Percentiles rank a stretch among this genome's conserved stretches.
These are phyloP conservation scores for Cremastinae sp. DNA, from an alignment of 2,888 invertebrate genomes.

Conservation along the genomic window DNA sequence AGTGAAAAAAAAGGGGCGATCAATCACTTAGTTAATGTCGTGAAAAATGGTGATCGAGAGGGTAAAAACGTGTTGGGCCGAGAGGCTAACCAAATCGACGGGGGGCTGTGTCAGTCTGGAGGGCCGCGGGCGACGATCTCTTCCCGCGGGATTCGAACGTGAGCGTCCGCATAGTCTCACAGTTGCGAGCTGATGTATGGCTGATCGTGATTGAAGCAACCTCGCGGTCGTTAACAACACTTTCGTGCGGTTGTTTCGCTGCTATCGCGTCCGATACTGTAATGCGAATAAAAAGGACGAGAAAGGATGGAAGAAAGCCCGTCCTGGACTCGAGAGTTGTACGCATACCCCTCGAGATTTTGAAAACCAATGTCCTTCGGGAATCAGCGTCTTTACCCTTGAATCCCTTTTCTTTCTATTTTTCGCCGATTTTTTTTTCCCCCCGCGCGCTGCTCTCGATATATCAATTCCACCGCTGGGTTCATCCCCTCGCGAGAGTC, in stretches of 20 bases:
- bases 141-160: constrained; percentile 50
- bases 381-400: constrained; percentile 49
- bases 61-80: constrained; percentile 11
- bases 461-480: constrained; percentile 70
- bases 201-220: constrained; percentile 74
- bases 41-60: constrained; percentile 30
- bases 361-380: constrained; percentile 55
- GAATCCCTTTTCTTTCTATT: constrained; percentile 45
- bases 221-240: constrained; percentile 59
- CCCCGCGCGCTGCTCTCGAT: constrained; percentile 65
- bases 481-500: constrained; percentile 40
- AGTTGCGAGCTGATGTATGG: constrained; percentile 71
- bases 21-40: constrained; percentile 50
- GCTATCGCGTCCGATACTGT: constrained; percentile 37
- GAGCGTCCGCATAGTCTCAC: constrained; percentile 25
- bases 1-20: constrained; percentile 31
- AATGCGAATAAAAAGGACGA: too few relatives aligned
- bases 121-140: constrained; percentile 8
- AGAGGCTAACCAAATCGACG: constrained; percentile 33
- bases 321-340: constrained; percentile 1
- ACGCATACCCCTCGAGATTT: constrained; percentile 32
- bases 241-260: constrained; percentile 1
- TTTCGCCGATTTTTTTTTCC: constrained; percentile 47
- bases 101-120: constrained; percentile 25
- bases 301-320: not conserved